These are phyloP conservation scores for Apostichopus californicus DNA, from an alignment of 35 echinoderm and acorn worm species.

Conservation along the genomic window DNA sequence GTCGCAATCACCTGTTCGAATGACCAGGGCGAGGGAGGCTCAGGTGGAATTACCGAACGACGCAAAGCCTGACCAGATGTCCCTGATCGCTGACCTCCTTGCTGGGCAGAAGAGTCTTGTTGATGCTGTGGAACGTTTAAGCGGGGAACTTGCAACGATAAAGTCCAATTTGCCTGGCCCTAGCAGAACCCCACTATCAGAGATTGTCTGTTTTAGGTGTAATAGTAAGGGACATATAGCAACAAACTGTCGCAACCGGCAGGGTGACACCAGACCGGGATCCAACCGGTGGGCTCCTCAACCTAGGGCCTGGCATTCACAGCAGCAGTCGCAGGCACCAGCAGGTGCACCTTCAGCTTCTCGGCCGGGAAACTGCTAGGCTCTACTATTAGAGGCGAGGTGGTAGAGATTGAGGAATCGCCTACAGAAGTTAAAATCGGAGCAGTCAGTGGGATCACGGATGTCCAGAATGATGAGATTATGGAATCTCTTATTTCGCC, in stretches of 20 bases:
- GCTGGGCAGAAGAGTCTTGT: neutral
- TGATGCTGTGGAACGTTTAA: neutral
- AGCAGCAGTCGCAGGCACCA: too few relatives aligned
- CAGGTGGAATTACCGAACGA: neutral
- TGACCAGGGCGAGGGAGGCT: neutral
- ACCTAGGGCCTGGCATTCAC: too few relatives aligned
- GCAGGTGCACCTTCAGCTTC: neutral
- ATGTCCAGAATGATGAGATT: neutral
- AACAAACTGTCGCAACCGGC: too few relatives aligned
- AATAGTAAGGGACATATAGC: too few relatives aligned
- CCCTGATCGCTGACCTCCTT: neutral
- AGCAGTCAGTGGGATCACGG: neutral
- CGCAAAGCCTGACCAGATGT: neutral
- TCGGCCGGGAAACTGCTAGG: neutral
- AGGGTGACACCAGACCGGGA: too few relatives aligned
- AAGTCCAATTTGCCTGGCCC: neutral
- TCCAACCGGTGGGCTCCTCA: neutral
- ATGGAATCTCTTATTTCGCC: slow-evolving; percentile 14
- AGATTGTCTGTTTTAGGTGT: too few relatives aligned
- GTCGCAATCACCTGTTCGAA: neutral
- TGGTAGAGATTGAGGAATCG: neutral
- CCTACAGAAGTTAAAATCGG: neutral
- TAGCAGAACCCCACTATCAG: neutral
- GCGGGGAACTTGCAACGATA: neutral
- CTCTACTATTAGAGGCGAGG: neutral